A percentile compares a stretch with the other conserved stretches of the same genome.
phyloP scores from a whole-genome alignment of 2,888 invertebrate genomes.

The Dicycla oo region DNA sequence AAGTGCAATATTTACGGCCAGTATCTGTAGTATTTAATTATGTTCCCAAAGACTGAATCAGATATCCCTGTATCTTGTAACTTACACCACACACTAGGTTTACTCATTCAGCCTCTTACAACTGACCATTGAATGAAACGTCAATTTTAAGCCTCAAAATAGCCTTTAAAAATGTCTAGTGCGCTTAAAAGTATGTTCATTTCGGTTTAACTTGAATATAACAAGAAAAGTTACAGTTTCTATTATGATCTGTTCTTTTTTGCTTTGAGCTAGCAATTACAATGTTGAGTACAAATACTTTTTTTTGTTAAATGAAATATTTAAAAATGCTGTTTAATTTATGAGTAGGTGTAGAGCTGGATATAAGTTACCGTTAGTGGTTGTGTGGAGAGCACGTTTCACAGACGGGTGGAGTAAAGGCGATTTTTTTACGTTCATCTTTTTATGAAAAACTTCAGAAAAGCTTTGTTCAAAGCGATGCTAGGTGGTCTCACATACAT shows the following conservation, averaged over 20 bases:
- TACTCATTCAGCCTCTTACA: slow-evolving; percentile 87
- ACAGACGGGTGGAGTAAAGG: slow-evolving; percentile 11
- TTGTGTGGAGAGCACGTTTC: slow-evolving; percentile 43
- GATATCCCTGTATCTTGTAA: slow-evolving; percentile 40
- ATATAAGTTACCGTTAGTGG: slow-evolving; percentile 6
- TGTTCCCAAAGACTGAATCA: neutral
- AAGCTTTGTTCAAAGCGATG: slow-evolving; percentile 37
- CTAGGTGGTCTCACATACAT: slow-evolving; percentile 20
- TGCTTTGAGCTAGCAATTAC: slow-evolving; percentile 7
- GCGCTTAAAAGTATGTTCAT: slow-evolving; percentile 71
- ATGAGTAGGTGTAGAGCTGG: neutral
- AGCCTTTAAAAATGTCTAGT: slow-evolving; percentile 80
- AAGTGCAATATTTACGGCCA: too few relatives aligned
- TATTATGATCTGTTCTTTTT: slow-evolving; percentile 31
- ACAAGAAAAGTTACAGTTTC: slow-evolving; percentile 29
- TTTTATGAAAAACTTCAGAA: slow-evolving; percentile 36
- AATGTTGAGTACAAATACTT: slow-evolving; percentile 14
- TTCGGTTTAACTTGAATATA: slow-evolving; percentile 60
- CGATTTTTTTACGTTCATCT: slow-evolving; percentile 17
- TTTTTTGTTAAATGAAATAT: neutral
- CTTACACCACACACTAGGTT: slow-evolving; percentile 75
- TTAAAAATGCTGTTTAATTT: neutral
- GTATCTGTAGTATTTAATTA: too few relatives aligned
- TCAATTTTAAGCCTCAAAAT: slow-evolving; percentile 83
- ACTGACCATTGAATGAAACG: slow-evolving; percentile 86